Conservation (phyloP, 2,113 vertebrate species). For the Climacteris rufus region DNA sequence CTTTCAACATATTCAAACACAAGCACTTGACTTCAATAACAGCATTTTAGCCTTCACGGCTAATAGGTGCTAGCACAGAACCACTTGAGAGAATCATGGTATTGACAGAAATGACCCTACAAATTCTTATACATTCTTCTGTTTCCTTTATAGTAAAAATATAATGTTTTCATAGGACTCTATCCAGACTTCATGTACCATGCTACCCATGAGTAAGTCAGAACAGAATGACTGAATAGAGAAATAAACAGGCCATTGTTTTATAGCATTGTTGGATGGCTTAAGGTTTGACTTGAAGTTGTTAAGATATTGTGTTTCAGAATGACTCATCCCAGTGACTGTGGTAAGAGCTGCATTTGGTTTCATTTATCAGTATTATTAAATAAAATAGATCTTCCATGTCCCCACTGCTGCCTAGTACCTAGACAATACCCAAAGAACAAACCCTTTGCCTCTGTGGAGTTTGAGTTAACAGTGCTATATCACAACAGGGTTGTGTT, state of each 20-base stretch:
- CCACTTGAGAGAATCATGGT: neutral
- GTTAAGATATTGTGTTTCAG: conserved; percentile 15
- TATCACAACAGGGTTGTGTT: neutral
- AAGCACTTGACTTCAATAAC: neutral
- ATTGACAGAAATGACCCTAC: neutral
- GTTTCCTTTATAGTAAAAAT: neutral
- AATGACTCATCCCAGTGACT: conserved; percentile 3
- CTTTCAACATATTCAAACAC: neutral
- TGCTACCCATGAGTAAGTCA: neutral
- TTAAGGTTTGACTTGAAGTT: conserved; percentile 18
- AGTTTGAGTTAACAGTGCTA: neutral
- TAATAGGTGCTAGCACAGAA: neutral
- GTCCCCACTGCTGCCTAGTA: neutral
- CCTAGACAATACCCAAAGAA: neutral
- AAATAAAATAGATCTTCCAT: neutral
- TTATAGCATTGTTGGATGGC: neutral
- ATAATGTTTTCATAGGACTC: neutral
- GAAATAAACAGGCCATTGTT: conserved; percentile 27
- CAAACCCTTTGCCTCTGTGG: neutral
- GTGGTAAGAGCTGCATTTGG: conserved; percentile 13
- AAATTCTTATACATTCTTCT: neutral
- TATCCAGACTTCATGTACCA: neutral
- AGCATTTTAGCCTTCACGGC: neutral
- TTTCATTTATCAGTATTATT: conserved; percentile 19
- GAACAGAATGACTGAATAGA: neutral